These are phyloP conservation scores for Palythoa grandiflora DNA, from an alignment of 92 coral and sea anemone species.

Conservation along the genomic window DNA sequence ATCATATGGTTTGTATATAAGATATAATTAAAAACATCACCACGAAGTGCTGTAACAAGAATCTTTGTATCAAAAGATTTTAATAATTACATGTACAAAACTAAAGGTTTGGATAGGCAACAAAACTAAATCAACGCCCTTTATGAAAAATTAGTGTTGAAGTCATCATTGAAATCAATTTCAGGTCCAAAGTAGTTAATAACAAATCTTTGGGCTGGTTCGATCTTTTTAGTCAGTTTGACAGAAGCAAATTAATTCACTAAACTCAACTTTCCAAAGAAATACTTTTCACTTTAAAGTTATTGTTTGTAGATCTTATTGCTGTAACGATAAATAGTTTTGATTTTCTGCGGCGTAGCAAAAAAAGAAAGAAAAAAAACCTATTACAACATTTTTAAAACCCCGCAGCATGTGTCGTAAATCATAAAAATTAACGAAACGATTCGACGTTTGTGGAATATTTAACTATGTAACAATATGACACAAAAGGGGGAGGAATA, in stretches of 20 bases:
- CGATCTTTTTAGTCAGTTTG: neutral
- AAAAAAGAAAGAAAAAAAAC: neutral
- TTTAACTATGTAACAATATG: conserved; percentile 38
- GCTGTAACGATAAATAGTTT: neutral
- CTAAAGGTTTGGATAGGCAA: conserved; percentile 9
- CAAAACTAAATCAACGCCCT: neutral
- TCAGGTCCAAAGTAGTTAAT: neutral
- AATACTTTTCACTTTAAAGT: neutral
- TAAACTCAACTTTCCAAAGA: neutral
- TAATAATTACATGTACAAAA: conserved; percentile 18
- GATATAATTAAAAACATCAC: conserved; percentile 16
- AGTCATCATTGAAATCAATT: conserved; percentile 20
- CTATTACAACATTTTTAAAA: neutral
- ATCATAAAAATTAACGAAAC: neutral
- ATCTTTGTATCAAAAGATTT: conserved; percentile 33
- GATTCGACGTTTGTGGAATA: conserved; percentile 7
- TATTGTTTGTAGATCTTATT: conserved; percentile 4
- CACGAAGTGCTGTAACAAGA: conserved; percentile 28
- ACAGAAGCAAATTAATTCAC: conserved; percentile 3
- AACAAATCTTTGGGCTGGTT: neutral
- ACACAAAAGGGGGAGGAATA: neutral
- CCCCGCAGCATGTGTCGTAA: neutral
- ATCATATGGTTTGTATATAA: conserved; percentile 43
- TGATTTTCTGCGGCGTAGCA: neutral
- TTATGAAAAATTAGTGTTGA: neutral